Conservation (phyloP, 2,888 invertebrate genomes). For the Pristionchus arcanus region DNA sequence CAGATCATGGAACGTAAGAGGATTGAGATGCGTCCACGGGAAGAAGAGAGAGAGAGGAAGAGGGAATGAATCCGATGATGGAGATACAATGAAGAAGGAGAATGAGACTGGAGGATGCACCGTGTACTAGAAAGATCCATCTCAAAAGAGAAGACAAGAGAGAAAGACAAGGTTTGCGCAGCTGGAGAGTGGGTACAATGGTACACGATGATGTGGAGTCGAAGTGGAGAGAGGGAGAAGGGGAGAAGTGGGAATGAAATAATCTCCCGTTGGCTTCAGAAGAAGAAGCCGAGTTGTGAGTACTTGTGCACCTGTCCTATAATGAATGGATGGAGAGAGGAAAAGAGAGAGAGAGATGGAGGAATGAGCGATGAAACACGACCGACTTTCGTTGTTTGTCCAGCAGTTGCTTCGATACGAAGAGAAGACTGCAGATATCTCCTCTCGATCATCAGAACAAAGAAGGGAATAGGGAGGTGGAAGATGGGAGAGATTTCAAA, state of each 20-base stretch:
- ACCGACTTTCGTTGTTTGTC: constrained; percentile 39
- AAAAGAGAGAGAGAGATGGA: background rate
- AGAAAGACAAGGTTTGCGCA: constrained; percentile 20
- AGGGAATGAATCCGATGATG: background rate
- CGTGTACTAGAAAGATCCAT: constrained; percentile 23
- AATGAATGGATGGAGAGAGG: background rate
- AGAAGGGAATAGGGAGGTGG: background rate
- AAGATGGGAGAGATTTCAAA: background rate
- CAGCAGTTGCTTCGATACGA: constrained; percentile 17
- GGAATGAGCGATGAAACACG: constrained; percentile 27
- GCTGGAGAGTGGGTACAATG: constrained; percentile 4
- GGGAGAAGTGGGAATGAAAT: constrained; percentile 7
- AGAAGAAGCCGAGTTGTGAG: background rate
- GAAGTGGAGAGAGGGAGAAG: background rate
- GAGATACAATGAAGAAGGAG: background rate
- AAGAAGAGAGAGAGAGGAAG: background rate
- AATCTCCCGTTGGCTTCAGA: constrained; percentile 19
- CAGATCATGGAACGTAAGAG: background rate
- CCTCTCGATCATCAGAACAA: constrained; percentile 14
- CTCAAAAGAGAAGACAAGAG: background rate
- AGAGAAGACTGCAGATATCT: background rate
- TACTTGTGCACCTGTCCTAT: constrained; percentile 13
- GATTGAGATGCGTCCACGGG: background rate
- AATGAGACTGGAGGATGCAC: background rate
- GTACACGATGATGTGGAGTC: background rate